These are phyloP conservation scores for Fistularia tabacaria DNA, from an alignment of 2,797 vertebrate species.

Conservation along the genomic window DNA sequence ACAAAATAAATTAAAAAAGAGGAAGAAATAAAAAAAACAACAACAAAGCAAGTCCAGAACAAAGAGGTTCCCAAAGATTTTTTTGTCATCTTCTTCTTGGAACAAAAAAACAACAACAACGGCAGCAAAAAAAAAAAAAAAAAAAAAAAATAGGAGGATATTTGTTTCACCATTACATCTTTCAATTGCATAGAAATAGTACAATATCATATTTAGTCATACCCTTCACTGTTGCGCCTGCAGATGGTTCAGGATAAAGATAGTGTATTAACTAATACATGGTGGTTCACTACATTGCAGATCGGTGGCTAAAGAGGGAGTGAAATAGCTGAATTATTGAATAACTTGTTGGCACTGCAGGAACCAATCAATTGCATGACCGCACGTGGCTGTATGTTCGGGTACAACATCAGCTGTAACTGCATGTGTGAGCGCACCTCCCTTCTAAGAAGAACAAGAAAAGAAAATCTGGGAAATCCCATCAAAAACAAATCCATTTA, in stretches of 20 bases:
- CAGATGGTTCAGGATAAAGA: constrained; percentile 24
- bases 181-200: no score
- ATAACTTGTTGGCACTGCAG: constrained; percentile 58
- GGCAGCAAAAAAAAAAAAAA: no score
- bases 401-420: constrained; percentile 10
- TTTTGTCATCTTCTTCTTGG: neutral
- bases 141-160: no score
- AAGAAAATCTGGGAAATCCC: no score
- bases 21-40: no score
- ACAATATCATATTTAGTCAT: neutral
- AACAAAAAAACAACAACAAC: no score
- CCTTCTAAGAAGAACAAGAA: no score
- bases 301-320: constrained; percentile 44
- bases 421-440: no score
- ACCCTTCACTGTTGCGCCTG: constrained; percentile 4
- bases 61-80: constrained; percentile 9
- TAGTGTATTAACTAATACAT: constrained; percentile 18
- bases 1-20: no score
- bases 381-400: constrained; percentile 33
- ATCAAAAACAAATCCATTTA: no score
- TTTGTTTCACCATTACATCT: no score
- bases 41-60: neutral
- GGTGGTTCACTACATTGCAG: constrained; percentile 26
- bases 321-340: constrained; percentile 57
- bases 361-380: constrained; percentile 59